Evolutionary conservation across 2,113 vertebrate species (phyloP).

Genomic region (Ifrita kowaldi): DNA sequence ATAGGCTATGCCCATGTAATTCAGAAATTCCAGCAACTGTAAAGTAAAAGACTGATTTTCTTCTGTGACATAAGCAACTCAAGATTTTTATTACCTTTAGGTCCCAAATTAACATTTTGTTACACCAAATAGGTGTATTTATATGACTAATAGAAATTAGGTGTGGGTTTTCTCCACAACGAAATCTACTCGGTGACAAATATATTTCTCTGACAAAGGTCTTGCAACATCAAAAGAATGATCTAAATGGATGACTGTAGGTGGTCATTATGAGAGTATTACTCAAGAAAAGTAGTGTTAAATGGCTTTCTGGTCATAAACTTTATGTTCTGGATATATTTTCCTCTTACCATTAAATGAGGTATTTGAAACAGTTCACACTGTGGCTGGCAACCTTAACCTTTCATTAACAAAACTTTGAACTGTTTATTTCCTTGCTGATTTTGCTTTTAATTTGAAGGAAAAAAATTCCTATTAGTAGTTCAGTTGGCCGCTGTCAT

Average conservation of each 20-base stretch:
- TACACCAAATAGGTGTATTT: neutral
- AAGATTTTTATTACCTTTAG: neutral
- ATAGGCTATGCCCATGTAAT: neutral
- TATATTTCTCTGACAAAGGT: neutral
- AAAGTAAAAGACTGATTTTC: neutral
- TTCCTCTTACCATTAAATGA: neutral
- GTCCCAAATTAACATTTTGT: neutral
- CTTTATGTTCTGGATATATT: neutral
- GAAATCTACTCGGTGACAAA: neutral
- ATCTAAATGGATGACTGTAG: neutral
- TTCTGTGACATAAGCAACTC: neutral
- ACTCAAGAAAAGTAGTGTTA: neutral
- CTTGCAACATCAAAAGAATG: neutral
- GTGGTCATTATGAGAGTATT: neutral
- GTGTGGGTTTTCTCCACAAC: neutral
- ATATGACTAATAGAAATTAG: neutral
- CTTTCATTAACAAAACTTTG: neutral
- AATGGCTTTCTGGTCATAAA: neutral
- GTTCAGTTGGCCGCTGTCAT: neutral
- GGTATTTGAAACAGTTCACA: neutral
- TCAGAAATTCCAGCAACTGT: neutral
- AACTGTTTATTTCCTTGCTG: neutral
- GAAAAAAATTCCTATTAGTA: neutral
- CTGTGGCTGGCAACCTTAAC: neutral
- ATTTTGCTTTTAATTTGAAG: neutral